Evolutionary conservation across 2,888 invertebrate genomes (phyloP), one percentile per base, ranked within the genome.

Genomic region (Pyrgus malvae): DNA sequence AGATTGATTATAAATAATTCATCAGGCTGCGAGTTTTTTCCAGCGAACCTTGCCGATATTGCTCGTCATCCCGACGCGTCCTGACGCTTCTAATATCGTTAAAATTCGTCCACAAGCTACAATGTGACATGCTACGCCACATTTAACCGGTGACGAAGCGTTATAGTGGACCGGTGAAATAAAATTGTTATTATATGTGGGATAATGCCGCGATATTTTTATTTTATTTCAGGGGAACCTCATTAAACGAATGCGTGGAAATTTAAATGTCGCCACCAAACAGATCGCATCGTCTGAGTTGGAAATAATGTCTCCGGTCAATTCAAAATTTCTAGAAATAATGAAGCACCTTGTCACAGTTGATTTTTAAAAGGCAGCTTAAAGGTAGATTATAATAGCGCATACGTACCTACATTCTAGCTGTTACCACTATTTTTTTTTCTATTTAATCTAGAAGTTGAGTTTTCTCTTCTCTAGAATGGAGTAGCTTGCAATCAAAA

Each of bases 1-100:
- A n/a, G n/a, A n/a, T 38, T 19, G 16, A 38, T 3, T 38, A 38
- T 38, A 38, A 38, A 38, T 38, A 38, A 38, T 38, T 38, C 38
- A 38, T 2, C 11, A 6, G n/a, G 19, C 37, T n/a, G 19, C n/a
- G 21, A 38, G 19, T 16, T 17, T 3, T 38, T 19, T 31, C 3
- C 23, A 23, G 3, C 23, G 23, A 3, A 4, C 23, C 23, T 4
- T 23, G 4, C 23, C 3, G 23, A 23, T 23, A 23, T n/a, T n/a
- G n/a, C 23, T 23, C 6, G 23, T 23, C 23, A 23, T 23, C 38
- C 1, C 7, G n/a, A n/a, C n/a, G n/a, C 38, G 19, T 19, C 38
- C 3, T 38, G 38, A 5, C 38, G 4, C 38, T 9, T 2, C 38
- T 9, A 37, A 37, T 33, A 33, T 37, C 37, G n/a, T n/a, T n/a